These are phyloP conservation scores for Pseudolaguvia tuberculata DNA, from an alignment of 2,113 vertebrate species.

Conservation along the genomic window DNA sequence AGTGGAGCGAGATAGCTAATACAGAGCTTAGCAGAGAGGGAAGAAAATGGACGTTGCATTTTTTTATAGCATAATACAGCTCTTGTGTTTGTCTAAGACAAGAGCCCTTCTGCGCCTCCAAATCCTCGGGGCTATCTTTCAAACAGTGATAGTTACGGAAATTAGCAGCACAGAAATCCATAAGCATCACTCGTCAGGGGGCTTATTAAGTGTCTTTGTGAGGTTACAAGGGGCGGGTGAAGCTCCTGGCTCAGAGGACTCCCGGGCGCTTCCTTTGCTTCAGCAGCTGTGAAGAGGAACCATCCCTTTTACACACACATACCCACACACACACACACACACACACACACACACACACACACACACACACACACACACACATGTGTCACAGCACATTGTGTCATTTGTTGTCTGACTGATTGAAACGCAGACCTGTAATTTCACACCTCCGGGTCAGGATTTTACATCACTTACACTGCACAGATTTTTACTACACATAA, in stretches of 20 bases:
- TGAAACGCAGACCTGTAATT: background rate
- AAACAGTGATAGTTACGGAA: conserved; percentile 98
- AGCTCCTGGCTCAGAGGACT: conserved; percentile 47
- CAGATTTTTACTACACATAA: too few relatives aligned
- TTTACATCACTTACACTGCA: background rate
- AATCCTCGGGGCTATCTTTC: conserved; percentile 91
- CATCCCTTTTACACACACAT: background rate
- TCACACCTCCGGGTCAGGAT: background rate
- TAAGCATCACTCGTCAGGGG: conserved; percentile 86
- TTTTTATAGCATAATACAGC: conserved; percentile 82
- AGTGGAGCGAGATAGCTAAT: conserved; percentile 58
- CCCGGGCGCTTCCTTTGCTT: conserved; percentile 34
- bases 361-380: conserved; percentile 4
- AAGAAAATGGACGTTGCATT: conserved; percentile 59
- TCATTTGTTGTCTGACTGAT: conserved; percentile 12
- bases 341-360: background rate
- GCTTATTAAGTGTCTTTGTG: conserved; percentile 88
- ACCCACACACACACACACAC: conserved; percentile 16
- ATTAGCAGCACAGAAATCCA: conserved; percentile 94
- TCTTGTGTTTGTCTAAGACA: conserved; percentile 81
- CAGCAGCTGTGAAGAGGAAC: conserved; percentile 44
- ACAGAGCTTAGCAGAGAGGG: conserved; percentile 26
- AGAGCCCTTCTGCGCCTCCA: conserved; percentile 72
- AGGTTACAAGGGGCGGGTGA: conserved; percentile 71
- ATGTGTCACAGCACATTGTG: background rate